Percentiles rank a stretch among this genome's conserved stretches.
These are phyloP conservation scores for Bradynema listronoti DNA, from an alignment of 1,140 invertebrate species.

Conservation along the genomic window DNA sequence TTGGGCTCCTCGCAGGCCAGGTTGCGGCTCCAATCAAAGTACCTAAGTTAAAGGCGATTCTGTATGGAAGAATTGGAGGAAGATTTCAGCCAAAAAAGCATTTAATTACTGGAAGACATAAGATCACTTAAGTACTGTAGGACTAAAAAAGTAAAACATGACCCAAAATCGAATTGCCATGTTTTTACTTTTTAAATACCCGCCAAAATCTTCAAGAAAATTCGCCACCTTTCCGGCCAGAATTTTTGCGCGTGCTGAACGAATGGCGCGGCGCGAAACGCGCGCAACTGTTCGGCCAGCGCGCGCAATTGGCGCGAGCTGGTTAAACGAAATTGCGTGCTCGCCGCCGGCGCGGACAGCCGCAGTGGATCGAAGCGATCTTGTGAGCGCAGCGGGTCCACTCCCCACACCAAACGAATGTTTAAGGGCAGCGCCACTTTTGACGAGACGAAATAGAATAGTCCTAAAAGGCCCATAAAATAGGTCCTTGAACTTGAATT, in stretches of 20 bases:
- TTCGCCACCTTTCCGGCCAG: constrained; percentile 53
- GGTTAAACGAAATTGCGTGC: constrained; percentile 34
- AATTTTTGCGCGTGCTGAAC: constrained; percentile 42
- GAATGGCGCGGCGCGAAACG: constrained; percentile 40
- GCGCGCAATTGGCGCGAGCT: constrained; percentile 28
- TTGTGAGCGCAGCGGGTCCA: constrained; percentile 11
- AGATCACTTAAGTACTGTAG: too few relatives aligned
- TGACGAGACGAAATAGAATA: too few relatives aligned
- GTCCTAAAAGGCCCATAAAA: too few relatives aligned
- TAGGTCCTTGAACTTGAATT: too few relatives aligned
- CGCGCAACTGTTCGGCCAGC: constrained; percentile 35
- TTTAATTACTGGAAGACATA: too few relatives aligned
- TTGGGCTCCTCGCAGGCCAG: constrained; percentile 21
- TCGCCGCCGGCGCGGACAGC: constrained; percentile 8
- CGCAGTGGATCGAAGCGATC: constrained; percentile 33
- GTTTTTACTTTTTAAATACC: constrained; percentile 16
- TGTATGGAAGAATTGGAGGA: background rate
- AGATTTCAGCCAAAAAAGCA: too few relatives aligned
- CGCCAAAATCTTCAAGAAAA: background rate
- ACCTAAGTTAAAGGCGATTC: constrained; percentile 37
- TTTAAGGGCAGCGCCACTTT: constrained; percentile 39
- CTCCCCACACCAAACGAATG: constrained; percentile 44
- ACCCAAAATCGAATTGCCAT: background rate
- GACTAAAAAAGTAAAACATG: constrained; percentile 7
- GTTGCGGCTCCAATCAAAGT: constrained; percentile 43